Evolutionary conservation across 23 tunicate species (phyloP).

Genomic region (Styela clava): DNA sequence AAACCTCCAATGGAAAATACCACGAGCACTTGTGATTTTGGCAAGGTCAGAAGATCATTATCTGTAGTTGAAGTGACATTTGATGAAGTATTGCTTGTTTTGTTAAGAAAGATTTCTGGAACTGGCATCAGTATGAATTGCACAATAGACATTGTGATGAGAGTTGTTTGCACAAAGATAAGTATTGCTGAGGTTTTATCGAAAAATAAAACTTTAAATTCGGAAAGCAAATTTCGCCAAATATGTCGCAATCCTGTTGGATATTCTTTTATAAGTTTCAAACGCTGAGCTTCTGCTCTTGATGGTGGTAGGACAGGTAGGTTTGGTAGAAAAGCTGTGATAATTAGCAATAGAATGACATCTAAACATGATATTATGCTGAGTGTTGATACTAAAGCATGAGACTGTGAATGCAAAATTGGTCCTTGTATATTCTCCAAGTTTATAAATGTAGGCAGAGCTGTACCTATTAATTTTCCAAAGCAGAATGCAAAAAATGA

Average conservation of each 20-base stretch:
- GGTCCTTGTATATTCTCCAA: neutral
- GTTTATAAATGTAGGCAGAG: neutral
- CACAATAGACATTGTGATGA: neutral
- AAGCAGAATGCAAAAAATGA: neutral
- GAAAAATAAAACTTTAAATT: neutral
- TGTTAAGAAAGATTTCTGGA: neutral
- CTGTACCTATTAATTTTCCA: neutral
- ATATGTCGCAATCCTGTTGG: neutral
- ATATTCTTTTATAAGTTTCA: neutral
- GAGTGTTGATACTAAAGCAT: neutral
- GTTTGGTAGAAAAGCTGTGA: conserved; percentile 2
- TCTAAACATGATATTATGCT: neutral
- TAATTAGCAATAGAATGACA: neutral
- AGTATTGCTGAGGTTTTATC: conserved; percentile 1
- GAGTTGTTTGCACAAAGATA: neutral
- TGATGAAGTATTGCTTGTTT: neutral
- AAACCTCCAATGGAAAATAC: neutral
- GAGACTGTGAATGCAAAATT: neutral
- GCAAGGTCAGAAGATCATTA: neutral
- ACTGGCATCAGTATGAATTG: conserved; percentile 14
- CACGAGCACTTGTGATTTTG: neutral
- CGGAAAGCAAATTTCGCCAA: neutral
- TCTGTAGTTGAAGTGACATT: neutral
- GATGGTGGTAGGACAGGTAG: conserved; percentile 5
- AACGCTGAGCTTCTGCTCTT: conserved; percentile 7